Percentiles rank a stretch among this genome's conserved stretches.
These are phyloP conservation scores for Rhyacophila brunnea DNA, from an alignment of 1,140 invertebrate genomes.

Conservation along the genomic window DNA sequence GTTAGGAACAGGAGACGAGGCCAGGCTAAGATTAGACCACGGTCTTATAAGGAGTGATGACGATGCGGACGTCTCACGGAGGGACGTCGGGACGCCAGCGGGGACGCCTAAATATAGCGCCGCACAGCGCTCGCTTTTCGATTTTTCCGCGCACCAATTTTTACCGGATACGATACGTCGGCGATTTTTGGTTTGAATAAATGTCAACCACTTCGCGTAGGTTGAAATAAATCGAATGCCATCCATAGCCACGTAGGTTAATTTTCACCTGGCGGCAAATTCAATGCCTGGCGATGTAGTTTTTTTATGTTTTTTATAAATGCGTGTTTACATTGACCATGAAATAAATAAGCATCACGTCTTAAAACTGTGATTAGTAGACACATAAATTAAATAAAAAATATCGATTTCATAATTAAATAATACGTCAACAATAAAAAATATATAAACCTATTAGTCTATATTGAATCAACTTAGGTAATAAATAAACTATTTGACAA, in stretches of 20 bases:
- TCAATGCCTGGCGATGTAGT: background rate
- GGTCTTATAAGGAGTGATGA: slow-evolving; percentile 31
- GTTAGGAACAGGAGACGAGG: slow-evolving; percentile 15
- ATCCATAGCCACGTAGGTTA: too few relatives aligned
- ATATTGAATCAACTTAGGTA: too few relatives aligned
- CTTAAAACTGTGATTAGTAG: too few relatives aligned
- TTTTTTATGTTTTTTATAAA: slow-evolving; percentile 3
- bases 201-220: slow-evolving; percentile 13
- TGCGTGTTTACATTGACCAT: too few relatives aligned
- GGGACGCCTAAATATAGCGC: background rate
- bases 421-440: too few relatives aligned
- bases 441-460: too few relatives aligned
- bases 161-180: slow-evolving; percentile 5
- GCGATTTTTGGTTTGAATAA: background rate
- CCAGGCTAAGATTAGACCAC: slow-evolving; percentile 27
- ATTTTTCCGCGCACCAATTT: slow-evolving; percentile 14
- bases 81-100: background rate
- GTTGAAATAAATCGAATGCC: too few relatives aligned
- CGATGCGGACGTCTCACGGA: slow-evolving; percentile 2
- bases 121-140: slow-evolving; percentile 13
- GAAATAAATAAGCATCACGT: too few relatives aligned
- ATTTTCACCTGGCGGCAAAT: background rate
- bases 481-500: too few relatives aligned
- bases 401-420: too few relatives aligned
- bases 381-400: too few relatives aligned